Conservation (phyloP, 2,888 invertebrate genomes). For the Catocala fraxini region DNA sequence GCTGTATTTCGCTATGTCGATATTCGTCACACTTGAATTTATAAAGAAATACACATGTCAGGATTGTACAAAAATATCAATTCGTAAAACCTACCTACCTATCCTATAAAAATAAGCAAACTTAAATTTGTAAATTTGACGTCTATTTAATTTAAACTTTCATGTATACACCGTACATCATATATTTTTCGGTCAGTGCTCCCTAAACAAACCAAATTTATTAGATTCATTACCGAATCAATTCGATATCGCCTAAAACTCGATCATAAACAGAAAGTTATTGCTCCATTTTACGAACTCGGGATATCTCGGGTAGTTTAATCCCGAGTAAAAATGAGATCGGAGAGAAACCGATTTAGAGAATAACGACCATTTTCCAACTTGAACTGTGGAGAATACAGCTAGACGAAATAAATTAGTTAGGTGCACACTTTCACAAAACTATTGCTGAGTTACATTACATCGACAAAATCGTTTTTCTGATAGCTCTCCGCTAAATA, state of each 20-base stretch:
- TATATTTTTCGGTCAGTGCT: neutral
- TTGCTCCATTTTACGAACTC: slow-evolving; percentile 48
- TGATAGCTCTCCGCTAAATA: slow-evolving; percentile 18
- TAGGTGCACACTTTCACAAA: slow-evolving; percentile 20
- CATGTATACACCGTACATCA: neutral
- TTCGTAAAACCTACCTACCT: too few species aligned
- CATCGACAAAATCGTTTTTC: slow-evolving; percentile 32
- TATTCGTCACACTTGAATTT: too few species aligned
- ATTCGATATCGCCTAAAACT: slow-evolving; percentile 41
- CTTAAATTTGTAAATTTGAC: too few species aligned
- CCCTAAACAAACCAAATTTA: slow-evolving; percentile 1
- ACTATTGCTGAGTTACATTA: slow-evolving; percentile 33
- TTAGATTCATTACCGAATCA: slow-evolving; percentile 23
- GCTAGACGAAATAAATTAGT: slow-evolving; percentile 27
- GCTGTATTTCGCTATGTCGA: too few species aligned
- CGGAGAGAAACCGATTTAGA: slow-evolving; percentile 37
- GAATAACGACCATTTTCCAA: slow-evolving; percentile 35
- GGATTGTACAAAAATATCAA: too few species aligned
- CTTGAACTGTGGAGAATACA: slow-evolving; percentile 4
- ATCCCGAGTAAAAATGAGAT: slow-evolving; percentile 47
- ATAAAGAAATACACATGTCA: too few species aligned
- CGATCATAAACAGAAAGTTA: slow-evolving; percentile 44
- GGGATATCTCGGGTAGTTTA: slow-evolving; percentile 45
- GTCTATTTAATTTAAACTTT: neutral
- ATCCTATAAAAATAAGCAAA: too few species aligned